Percentiles rank a stretch among this genome's conserved stretches.
Evolutionary conservation across 2,888 invertebrate genomes (phyloP).

Genomic region (Meandrusa payeni): DNA sequence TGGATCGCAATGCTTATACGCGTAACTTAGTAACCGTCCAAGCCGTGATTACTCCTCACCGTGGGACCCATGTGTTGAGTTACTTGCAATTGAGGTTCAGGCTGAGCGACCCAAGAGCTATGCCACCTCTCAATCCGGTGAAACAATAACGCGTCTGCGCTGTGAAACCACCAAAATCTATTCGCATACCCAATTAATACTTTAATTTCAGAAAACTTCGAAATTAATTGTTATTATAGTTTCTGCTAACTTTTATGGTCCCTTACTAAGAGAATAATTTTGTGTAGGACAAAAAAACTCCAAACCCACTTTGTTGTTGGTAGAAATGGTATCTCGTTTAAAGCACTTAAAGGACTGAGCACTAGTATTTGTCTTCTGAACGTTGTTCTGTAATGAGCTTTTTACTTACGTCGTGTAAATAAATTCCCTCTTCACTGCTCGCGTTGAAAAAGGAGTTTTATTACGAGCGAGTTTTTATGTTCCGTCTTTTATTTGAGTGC

Average conservation of each 20-base stretch:
- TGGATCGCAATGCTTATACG: too few relatives aligned
- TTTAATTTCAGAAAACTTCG: too few relatives aligned
- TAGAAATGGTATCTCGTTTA: slow-evolving; percentile 17
- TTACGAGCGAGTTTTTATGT: slow-evolving; percentile 20
- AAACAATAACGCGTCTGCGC: too few relatives aligned
- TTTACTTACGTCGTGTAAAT: slow-evolving; percentile 21
- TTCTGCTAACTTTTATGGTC: slow-evolving; percentile 4
- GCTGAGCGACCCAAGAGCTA: too few relatives aligned
- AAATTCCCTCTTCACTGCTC: slow-evolving; percentile 15
- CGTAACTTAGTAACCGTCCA: too few relatives aligned
- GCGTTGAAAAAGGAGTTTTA: slow-evolving; percentile 20
- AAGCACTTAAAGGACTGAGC: slow-evolving; percentile 6
- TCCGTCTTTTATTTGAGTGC: slow-evolving; percentile 20
- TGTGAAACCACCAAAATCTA: too few relatives aligned
- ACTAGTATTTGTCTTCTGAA: slow-evolving; percentile 15
- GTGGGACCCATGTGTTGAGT: too few relatives aligned
- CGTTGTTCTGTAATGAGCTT: slow-evolving; percentile 13
- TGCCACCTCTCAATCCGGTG: too few relatives aligned
- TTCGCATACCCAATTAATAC: too few relatives aligned
- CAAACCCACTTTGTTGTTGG: not conserved
- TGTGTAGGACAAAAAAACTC: not conserved
- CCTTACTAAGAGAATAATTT: slow-evolving; percentile 4
- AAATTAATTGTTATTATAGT: too few relatives aligned
- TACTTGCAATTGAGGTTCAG: too few relatives aligned
- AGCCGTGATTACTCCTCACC: too few relatives aligned